Conservation (phyloP, 2,888 invertebrate genomes). For the Eustalomyia histrio region DNA sequence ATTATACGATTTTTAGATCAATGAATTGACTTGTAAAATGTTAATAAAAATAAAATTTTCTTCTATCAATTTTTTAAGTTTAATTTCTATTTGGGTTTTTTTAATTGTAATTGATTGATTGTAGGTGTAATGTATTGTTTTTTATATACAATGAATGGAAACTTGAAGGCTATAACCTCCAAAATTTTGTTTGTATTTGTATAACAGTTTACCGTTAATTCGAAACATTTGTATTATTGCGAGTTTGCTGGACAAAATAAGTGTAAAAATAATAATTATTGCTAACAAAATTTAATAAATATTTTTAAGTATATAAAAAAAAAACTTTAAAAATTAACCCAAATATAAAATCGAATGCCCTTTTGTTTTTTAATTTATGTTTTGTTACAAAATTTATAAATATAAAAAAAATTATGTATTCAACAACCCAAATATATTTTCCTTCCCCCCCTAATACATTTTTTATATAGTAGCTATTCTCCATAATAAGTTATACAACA, state of each 20-base stretch:
- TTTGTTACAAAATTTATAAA: not conserved
- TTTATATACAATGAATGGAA: conserved; percentile 45
- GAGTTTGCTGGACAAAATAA: not conserved
- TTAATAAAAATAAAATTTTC: not conserved
- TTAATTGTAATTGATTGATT: conserved; percentile 43
- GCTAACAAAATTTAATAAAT: not conserved
- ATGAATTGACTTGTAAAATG: not conserved
- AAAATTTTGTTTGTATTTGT: conserved; percentile 42
- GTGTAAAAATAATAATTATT: not conserved
- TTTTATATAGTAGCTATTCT: conserved; percentile 29
- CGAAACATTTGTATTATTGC: not conserved
- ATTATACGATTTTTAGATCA: conserved; percentile 1
- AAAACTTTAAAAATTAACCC: not conserved
- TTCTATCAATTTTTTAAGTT: not conserved
- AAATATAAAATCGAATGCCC: not conserved
- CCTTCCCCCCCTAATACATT: conserved; percentile 3
- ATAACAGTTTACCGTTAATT: conserved; percentile 48
- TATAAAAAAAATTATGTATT: not conserved
- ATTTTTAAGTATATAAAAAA: not conserved
- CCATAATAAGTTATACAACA: conserved; percentile 13
- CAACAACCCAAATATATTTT: not conserved
- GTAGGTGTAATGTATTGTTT: conserved; percentile 23
- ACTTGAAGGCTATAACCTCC: conserved; percentile 57
- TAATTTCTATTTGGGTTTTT: conserved; percentile 17
- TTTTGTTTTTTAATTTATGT: not conserved